A percentile compares a stretch with the other conserved stretches of the same genome.
Conservation (phyloP, 2,888 invertebrate species). For the Pterobdella sp. region DNA sequence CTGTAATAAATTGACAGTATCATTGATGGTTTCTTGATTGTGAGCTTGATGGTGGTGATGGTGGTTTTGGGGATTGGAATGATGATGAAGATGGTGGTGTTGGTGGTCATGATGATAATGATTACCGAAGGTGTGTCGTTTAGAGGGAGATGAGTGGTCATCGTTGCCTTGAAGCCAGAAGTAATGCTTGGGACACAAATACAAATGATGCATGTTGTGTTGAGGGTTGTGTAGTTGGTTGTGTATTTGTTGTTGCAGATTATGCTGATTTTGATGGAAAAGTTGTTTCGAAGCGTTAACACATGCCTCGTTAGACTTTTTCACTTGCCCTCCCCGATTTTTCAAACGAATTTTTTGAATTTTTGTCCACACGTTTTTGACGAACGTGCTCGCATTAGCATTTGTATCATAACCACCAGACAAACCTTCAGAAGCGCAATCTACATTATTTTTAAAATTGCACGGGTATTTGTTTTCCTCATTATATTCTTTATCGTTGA, state of each 20-base stretch:
- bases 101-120: slow-evolving; percentile 17
- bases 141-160: background rate
- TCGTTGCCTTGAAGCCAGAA: background rate
- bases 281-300: background rate
- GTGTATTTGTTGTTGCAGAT: background rate
- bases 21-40: background rate
- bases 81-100: slow-evolving; percentile 17
- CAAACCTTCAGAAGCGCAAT: no score
- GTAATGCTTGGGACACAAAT: background rate
- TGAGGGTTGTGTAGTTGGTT: background rate
- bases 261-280: background rate
- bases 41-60: slow-evolving; percentile 15
- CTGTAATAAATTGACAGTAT: no score
- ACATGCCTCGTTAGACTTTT: background rate
- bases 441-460: no score
- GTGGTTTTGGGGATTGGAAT: slow-evolving; percentile 5
- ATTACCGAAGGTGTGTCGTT: background rate
- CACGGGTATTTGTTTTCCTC: no score
- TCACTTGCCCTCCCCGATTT: background rate
- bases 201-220: background rate
- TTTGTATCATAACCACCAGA: no score
- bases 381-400: no score
- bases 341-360: no score
- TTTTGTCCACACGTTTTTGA: no score
- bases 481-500: no score